phyloP scores from a whole-genome alignment of 2,797 vertebrate species.

The Anas bernieri region DNA sequence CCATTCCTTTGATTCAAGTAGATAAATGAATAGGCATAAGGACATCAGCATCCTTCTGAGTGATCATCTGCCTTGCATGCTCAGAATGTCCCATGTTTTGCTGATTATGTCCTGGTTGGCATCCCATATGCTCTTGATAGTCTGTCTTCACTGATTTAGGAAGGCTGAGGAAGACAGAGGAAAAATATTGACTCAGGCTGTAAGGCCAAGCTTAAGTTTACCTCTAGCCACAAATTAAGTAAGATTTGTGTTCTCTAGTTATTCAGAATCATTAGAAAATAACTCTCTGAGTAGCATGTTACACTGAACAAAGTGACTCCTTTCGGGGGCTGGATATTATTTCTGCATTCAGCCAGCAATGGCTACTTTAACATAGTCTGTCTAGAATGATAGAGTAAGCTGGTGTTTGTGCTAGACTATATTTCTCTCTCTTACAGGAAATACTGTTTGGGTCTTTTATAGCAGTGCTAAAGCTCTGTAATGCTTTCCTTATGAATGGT shows the following conservation, averaged over 20 bases:
- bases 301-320: neutral
- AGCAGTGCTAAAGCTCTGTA: neutral
- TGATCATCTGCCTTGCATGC: conserved; percentile 65
- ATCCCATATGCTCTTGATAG: conserved; percentile 62
- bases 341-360: conserved; percentile 7
- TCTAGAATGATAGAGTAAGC: neutral
- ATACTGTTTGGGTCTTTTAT: neutral
- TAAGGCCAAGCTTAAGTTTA: conserved; percentile 6
- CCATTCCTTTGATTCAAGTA: conserved; percentile 76
- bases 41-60: conserved; percentile 77
- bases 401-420: neutral
- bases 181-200: conserved; percentile 19
- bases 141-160: conserved; percentile 65
- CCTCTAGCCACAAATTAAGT: conserved; percentile 36
- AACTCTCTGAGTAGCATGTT: neutral
- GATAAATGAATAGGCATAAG: conserved; percentile 79
- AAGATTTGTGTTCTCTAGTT: conserved; percentile 13
- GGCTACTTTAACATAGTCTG: neutral
- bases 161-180: conserved; percentile 20
- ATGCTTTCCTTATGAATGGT: neutral
- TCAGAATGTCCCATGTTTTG: conserved; percentile 57
- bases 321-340: neutral
- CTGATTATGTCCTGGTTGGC: conserved; percentile 64
- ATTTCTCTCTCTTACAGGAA: neutral
- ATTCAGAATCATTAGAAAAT: neutral